These are phyloP conservation scores for Aphelinus certus DNA, from an alignment of 1,140 invertebrate genomes.

Conservation along the genomic window DNA sequence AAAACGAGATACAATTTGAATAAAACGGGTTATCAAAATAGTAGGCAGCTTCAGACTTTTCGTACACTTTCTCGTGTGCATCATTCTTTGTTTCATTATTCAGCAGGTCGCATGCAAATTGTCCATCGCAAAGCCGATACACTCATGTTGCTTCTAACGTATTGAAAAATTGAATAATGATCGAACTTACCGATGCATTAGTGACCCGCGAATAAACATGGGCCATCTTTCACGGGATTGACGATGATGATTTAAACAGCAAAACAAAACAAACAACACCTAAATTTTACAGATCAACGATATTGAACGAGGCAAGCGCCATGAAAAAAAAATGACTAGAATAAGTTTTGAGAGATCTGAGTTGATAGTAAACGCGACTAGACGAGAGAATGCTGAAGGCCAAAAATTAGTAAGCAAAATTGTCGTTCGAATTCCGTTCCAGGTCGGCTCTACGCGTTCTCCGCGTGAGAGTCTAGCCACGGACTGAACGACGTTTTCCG, in stretches of 20 bases:
- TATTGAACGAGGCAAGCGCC: background rate
- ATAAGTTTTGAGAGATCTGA: background rate
- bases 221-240: slow-evolving; percentile 1
- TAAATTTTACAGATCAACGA: background rate
- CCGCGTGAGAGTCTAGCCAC: slow-evolving; percentile 8
- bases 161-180: background rate
- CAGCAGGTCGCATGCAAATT: no score
- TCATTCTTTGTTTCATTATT: no score
- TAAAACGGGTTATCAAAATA: no score
- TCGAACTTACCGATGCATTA: background rate
- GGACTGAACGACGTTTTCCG: slow-evolving; percentile 5
- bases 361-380: background rate
- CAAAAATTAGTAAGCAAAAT: background rate
- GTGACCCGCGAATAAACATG: slow-evolving; percentile 26
- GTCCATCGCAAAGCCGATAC: no score
- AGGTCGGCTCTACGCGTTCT: slow-evolving; percentile 21
- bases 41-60: no score
- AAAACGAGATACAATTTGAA: no score
- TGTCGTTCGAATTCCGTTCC: no score
- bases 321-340: background rate
- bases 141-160: no score
- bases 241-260: background rate
- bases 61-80: no score
- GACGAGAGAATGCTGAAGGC: background rate
- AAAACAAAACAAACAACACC: background rate